phyloP scores from a whole-genome alignment of 2,888 invertebrate genomes.

The Halocaridina rubra region DNA sequence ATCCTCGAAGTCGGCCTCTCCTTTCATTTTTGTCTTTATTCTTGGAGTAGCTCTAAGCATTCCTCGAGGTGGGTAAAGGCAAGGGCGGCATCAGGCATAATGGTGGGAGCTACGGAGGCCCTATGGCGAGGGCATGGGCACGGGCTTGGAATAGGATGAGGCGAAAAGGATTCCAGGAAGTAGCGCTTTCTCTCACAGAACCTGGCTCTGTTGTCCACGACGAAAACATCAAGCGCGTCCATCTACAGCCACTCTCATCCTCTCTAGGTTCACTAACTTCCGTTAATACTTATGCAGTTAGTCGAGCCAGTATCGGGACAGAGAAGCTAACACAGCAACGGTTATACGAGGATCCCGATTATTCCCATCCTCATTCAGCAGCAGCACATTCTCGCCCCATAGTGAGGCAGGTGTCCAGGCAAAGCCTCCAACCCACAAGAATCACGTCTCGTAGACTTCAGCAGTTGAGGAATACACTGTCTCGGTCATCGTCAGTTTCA shows the following conservation, averaged over 20 bases:
- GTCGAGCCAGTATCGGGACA: not conserved
- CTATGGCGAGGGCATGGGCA: conserved; percentile 33
- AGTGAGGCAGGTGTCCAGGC: not conserved
- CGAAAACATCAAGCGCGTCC: not conserved
- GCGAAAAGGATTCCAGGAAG: conserved; percentile 21
- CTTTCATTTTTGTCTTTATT: too few species aligned
- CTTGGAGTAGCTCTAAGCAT: conserved; percentile 2
- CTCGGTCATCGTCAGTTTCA: not conserved
- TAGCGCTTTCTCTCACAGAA: conserved; percentile 21
- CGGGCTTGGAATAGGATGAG: conserved; percentile 47
- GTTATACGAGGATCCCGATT: not conserved
- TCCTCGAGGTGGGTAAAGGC: conserved; percentile 17
- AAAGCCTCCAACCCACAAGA: not conserved
- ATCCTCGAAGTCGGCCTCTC: not conserved
- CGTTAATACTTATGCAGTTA: not conserved
- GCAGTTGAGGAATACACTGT: not conserved
- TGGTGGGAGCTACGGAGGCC: conserved; percentile 22
- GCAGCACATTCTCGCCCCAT: not conserved
- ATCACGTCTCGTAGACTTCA: not conserved
- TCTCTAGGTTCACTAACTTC: not conserved
- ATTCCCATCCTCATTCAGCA: too few species aligned
- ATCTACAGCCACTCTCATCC: not conserved
- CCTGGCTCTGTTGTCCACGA: not conserved
- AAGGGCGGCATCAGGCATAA: conserved; percentile 10
- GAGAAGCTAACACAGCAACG: not conserved